A percentile compares a stretch with the other conserved stretches of the same genome.
Conservation (phyloP, 2,113 vertebrate genomes). For the Rana temporaria region DNA sequence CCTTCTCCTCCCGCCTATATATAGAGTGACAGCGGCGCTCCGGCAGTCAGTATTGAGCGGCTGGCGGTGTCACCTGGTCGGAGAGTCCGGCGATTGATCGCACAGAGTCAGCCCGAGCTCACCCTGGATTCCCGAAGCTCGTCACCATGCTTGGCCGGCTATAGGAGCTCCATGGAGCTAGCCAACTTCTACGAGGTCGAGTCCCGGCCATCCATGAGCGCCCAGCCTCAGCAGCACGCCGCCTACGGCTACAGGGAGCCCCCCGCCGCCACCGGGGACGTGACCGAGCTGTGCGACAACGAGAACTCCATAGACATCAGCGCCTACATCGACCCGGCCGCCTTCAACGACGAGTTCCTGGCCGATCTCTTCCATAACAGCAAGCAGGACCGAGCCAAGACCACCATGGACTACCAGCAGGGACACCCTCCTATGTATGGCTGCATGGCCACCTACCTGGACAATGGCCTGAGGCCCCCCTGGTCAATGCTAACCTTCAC, state of each 20-base stretch:
- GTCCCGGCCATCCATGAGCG: constrained; percentile 86
- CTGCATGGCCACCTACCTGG: constrained; percentile 84
- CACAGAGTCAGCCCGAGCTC: constrained; percentile 47
- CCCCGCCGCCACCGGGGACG: constrained; percentile 75
- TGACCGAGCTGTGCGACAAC: constrained; percentile 92
- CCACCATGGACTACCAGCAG: constrained; percentile 85
- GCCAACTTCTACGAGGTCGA: constrained; percentile 95
- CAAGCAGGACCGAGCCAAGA: constrained; percentile 87
- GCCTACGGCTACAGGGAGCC: constrained; percentile 76
- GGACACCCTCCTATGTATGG: constrained; percentile 73
- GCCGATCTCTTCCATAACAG: constrained; percentile 95
- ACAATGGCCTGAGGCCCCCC: constrained; percentile 85
- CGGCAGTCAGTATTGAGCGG: background rate
- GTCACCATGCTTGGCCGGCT: constrained; percentile 86
- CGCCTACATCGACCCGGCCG: constrained; percentile 95
- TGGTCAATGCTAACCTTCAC: constrained; percentile 80
- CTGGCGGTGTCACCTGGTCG: background rate
- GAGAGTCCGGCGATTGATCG: constrained; percentile 26
- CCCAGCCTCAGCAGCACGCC: constrained; percentile 70
- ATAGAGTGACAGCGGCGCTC: background rate
- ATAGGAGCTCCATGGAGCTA: constrained; percentile 93
- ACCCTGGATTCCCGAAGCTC: constrained; percentile 88
- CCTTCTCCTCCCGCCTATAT: background rate
- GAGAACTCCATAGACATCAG: constrained; percentile 98
- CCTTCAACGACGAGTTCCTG: constrained; percentile 98